Evolutionary conservation across 2,888 invertebrate species (phyloP).

Genomic region (Margaritifera margaritifera): DNA sequence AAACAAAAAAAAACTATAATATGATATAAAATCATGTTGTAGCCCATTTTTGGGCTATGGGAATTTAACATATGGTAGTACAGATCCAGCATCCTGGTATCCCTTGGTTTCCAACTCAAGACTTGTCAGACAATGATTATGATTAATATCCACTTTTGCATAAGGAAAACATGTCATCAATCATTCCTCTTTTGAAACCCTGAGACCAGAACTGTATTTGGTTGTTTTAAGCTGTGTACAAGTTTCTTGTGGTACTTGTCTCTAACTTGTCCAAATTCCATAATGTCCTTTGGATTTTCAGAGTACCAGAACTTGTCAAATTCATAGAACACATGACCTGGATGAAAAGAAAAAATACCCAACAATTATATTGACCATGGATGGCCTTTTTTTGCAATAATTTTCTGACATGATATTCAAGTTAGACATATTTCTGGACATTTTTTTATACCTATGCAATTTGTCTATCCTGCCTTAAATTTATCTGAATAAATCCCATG

Average conservation of each 20-base stretch:
- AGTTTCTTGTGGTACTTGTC: constrained; percentile 79
- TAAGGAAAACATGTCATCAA: no score
- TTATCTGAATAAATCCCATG: no score
- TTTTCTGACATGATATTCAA: neutral
- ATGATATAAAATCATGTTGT: no score
- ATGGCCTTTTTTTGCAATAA: neutral
- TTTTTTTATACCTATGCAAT: no score
- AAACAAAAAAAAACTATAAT: no score
- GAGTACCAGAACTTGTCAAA: constrained; percentile 96
- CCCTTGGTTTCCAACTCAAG: no score
- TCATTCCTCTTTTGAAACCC: constrained; percentile 20
- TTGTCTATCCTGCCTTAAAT: no score
- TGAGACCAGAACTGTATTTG: constrained; percentile 31
- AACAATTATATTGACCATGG: neutral
- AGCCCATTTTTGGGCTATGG: no score
- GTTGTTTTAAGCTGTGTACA: constrained; percentile 39
- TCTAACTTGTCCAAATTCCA: constrained; percentile 93
- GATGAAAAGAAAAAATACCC: constrained; percentile 26
- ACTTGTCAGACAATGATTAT: no score
- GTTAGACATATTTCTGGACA: neutral
- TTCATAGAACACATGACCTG: constrained; percentile 88
- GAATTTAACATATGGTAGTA: no score
- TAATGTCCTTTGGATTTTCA: constrained; percentile 92
- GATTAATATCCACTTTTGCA: no score
- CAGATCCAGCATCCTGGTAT: no score